Base-by-base conservation (phyloP, 2,888 invertebrate genomes). In the Ormyrus rosae region DNA sequence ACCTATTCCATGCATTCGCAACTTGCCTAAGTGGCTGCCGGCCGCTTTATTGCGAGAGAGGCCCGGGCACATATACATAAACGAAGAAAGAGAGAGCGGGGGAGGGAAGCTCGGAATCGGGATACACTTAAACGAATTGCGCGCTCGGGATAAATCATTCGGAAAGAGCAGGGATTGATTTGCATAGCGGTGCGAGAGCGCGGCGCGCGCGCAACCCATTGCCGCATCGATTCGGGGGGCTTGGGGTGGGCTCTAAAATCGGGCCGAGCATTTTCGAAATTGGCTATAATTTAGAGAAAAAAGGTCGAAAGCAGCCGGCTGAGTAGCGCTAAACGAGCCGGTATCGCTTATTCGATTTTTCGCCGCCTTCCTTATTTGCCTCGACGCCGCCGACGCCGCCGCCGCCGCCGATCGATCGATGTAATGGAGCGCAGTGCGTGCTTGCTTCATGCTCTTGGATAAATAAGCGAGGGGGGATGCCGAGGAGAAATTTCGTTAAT, bases 111-210 rank as follows among this genome's bases (percentile, higher is more conserved):
- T 86, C 88, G 86, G 87, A 89, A 90, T 89, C 88, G 87, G 87
- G 87, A 87, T 89, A 90, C 90, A 90, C 90, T 90, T 89, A 91
- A 90, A 89, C 90, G 88, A 89, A 90, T 91, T 91, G 90, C 89
- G 83, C 86, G 79, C 80, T 81, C 82, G 77, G 84, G 83, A 89
- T 90, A 89, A 90, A 90, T 90, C 90, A 89, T 87, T 86, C 86
- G 85, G 84, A 72, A 71, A 73, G 80, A 77, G 78, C 70, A 65
- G 84, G 85, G 86, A 89, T 89, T 89, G 90, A 90, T 90, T 90
- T 90, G 90, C 90, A 90, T 90, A 90, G 84, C 84, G 86, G 82
- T 83, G 84, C 58, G 72, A 55, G 72, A 82, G 83, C 84, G 83
- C 85, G 84, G 85, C 85, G 82, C 70, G 58, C 69, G 68, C 74